These are phyloP conservation scores for Cheilosia pagana DNA, from an alignment of 2,888 invertebrate species.

Conservation along the genomic window DNA sequence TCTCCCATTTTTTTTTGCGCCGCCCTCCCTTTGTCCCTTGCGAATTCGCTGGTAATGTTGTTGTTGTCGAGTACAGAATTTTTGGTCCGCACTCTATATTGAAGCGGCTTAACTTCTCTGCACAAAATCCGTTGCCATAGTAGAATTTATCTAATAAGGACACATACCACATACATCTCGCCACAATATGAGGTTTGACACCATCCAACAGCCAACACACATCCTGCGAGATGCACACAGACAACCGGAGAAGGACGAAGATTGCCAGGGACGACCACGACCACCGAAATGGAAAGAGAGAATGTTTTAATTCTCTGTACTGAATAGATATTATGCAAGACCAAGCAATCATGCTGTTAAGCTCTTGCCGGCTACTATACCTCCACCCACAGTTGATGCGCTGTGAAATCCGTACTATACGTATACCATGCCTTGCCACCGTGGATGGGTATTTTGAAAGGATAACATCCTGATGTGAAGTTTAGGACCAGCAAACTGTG, in stretches of 20 bases:
- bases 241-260: slow-evolving; percentile 1
- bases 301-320: slow-evolving; percentile 72
- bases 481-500: slow-evolving; percentile 61
- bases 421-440: slow-evolving; percentile 3
- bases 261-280: slow-evolving; percentile 34
- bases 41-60: neutral
- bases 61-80: neutral
- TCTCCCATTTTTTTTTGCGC: too few species aligned
- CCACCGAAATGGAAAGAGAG: slow-evolving; percentile 32
- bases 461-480: slow-evolving; percentile 74
- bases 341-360: slow-evolving; percentile 75
- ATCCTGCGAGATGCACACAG: slow-evolving; percentile 35
- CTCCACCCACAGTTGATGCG: slow-evolving; percentile 27
- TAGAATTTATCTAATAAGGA: slow-evolving; percentile 66
- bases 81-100: slow-evolving; percentile 36
- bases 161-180: slow-evolving; percentile 62
- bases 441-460: slow-evolving; percentile 69
- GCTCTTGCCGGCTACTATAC: slow-evolving; percentile 67
- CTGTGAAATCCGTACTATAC: slow-evolving; percentile 46
- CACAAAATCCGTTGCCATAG: slow-evolving; percentile 59
- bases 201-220: slow-evolving; percentile 68
- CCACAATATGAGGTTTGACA: slow-evolving; percentile 74
- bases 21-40: too few species aligned
- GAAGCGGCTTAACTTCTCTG: slow-evolving; percentile 50
- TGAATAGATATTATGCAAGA: slow-evolving; percentile 75